A percentile compares a stretch with the other conserved stretches of the same genome.
Conservation (phyloP, 2,797 vertebrate genomes). For the Peromyscus melanophrys region DNA sequence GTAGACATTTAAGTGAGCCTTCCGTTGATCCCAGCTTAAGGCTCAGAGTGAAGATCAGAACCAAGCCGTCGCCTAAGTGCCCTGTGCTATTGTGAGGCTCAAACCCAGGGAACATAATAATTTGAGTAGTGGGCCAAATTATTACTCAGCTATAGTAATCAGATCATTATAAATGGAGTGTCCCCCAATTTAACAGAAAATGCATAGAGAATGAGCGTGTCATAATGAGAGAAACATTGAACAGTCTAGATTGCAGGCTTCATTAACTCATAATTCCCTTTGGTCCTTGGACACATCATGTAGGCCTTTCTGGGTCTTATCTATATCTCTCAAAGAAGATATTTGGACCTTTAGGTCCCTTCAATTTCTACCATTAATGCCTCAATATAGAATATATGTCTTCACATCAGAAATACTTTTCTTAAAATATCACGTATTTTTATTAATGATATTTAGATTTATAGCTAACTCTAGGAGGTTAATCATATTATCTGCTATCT, state of each 20-base stretch:
- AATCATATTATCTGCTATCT: constrained; percentile 47
- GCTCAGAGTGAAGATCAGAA: neutral
- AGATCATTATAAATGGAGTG: neutral
- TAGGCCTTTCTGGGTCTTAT: constrained; percentile 45
- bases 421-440: constrained; percentile 49
- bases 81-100: neutral
- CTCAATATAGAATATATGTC: neutral
- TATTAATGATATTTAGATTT: constrained; percentile 12
- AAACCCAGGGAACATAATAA: neutral
- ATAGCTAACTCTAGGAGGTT: neutral
- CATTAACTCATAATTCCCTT: constrained; percentile 12
- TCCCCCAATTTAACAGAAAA: constrained; percentile 10
- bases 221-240: neutral
- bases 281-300: neutral
- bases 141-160: neutral
- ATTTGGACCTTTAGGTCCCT: neutral
- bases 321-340: neutral
- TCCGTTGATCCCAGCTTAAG: neutral
- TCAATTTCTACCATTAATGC: constrained; percentile 19
- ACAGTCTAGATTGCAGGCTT: neutral
- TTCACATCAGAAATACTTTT: constrained; percentile 39
- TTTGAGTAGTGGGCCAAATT: neutral
- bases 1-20: neutral
- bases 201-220: neutral
- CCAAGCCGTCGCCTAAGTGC: neutral